Evolutionary conservation across 2,888 invertebrate genomes (phyloP), one percentile per base, ranked within the genome.

Genomic region (Steinernema carpocapsae): DNA sequence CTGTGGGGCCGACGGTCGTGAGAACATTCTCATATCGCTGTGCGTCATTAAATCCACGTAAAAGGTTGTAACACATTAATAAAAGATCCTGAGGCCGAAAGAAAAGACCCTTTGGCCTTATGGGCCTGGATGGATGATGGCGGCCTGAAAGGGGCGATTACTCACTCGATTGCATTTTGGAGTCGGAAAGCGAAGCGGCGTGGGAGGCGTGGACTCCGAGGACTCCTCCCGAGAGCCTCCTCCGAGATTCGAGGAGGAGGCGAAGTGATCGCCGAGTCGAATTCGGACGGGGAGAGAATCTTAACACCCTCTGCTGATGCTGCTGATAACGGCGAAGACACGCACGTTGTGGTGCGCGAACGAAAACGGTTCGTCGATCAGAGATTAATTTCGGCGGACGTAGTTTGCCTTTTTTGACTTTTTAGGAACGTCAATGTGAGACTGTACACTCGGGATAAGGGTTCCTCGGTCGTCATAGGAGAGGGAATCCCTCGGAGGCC

Each of bases 271-370:
- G 56, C 26, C 64, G 17, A 32, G 37, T 17, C 64, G 64, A 64
- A 26, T 26, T 32, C 29, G 64, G 26, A 64, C 26, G 12, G 29
- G 64, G 17, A 26, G 32, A 64, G 64, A 4, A 64, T 64, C 19
- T 32, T 64, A 64, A 64, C 64, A 64, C 64, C 64, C 64, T 37
- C 37, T 37, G 37, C 37, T 37, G 37, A 37, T 37, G 37, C 37
- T 64, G 64, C 64, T 64, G 64, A 64, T 64, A 64, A 64, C 48
- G 48, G 14, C 48, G 19, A 48, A 48, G 48, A 48, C 26, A 64
- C 64, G 64, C 64, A 64, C 64, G 64, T 64, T 64, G 48, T 37
- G 64, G 64, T 64, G 64, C 64, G 64, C 64, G 64, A 64, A 64
- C n/a, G 64, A 37, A 29, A 32, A 32, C 26, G 48, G 48, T 48